Conservation (phyloP, 2,113 vertebrate species). For the Lethenteron reissneri region DNA sequence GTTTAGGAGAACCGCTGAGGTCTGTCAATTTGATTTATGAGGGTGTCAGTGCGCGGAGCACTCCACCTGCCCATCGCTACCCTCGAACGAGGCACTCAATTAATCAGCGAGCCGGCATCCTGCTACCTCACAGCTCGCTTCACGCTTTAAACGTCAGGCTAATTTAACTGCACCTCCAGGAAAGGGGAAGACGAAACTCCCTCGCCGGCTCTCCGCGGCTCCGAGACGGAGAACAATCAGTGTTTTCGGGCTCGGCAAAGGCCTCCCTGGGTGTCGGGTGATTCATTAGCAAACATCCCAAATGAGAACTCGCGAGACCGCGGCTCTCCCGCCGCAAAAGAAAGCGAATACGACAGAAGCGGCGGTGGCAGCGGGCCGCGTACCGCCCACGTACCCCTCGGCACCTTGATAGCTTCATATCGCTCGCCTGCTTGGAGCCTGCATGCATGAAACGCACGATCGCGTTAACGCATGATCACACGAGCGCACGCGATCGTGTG, state of each 20-base stretch:
- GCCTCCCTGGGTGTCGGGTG: constrained; percentile 6
- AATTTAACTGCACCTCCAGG: background rate
- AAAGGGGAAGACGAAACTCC: too few relatives aligned
- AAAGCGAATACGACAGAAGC: too few relatives aligned
- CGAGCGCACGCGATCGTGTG: too few relatives aligned
- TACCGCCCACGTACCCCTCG: too few relatives aligned
- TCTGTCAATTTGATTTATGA: constrained; percentile 6
- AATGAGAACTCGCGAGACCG: too few relatives aligned
- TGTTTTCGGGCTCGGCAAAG: background rate
- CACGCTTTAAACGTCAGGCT: background rate
- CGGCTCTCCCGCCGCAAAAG: too few relatives aligned
- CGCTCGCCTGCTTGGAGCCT: too few relatives aligned
- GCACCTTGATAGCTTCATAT: too few relatives aligned
- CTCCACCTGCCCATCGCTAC: background rate
- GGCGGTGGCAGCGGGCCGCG: too few relatives aligned
- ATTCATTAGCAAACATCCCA: constrained; percentile 2
- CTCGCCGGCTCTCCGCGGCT: background rate
- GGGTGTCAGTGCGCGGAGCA: background rate
- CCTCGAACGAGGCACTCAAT: constrained; percentile 2
- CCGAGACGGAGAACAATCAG: constrained; percentile 1
- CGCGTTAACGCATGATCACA: too few relatives aligned
- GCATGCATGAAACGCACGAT: too few relatives aligned
- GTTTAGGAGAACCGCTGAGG: too few relatives aligned
- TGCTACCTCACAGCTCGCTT: background rate
- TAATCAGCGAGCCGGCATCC: constrained; percentile 3